Base-by-base conservation (phyloP, 2,113 vertebrate species). In the Tragulus kanchil region DNA sequence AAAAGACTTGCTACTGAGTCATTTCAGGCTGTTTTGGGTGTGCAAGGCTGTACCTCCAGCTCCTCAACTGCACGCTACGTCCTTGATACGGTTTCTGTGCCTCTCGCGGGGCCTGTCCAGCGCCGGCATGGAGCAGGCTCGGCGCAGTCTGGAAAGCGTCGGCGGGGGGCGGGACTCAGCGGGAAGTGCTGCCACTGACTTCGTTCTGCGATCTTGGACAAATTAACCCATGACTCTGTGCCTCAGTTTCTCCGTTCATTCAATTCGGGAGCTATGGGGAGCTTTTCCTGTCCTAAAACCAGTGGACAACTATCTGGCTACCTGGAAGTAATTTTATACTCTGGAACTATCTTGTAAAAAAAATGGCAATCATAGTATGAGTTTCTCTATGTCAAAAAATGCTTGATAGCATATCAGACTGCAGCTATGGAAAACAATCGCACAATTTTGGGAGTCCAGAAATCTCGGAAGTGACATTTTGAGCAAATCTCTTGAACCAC, bases 271-370 rank as follows among this genome's bases (percentile, higher is more conserved):
- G 3, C 17, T 5, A 2, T 16, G 31, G 64, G 42, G 26, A 50
- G 5, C 58, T 90, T 59, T 73, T 67, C 28, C 31, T 42, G 8
- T 64, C 73, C 62, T 42, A 83, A 82, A 77, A 36, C 36, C 19
- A 42, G 62, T n/a, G 62, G 79, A 45, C 85, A 52, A 48, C 36
- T 21, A 78, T 62, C 67, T 79, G 64, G 50, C 25, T 86, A 71
- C n/a, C 21, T 75, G 42, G 50, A 81, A 92, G 48, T 31, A 83
- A 73, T 65, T 77, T 77, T 67, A 67, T 42, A 59, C 54, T 88
- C 50, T 61, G 54, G 65, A 67, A 23, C n/a, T 31, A 28, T 17
- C 6, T 26, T 48, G 52, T 59, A 2, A 84, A 88, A 77, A 42
- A 54, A 61, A 8, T 25, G 19, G 36, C 23, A 36, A 36, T 62